phyloP scores from a whole-genome alignment of 1,140 invertebrate species.

The Ceratina australensis region DNA sequence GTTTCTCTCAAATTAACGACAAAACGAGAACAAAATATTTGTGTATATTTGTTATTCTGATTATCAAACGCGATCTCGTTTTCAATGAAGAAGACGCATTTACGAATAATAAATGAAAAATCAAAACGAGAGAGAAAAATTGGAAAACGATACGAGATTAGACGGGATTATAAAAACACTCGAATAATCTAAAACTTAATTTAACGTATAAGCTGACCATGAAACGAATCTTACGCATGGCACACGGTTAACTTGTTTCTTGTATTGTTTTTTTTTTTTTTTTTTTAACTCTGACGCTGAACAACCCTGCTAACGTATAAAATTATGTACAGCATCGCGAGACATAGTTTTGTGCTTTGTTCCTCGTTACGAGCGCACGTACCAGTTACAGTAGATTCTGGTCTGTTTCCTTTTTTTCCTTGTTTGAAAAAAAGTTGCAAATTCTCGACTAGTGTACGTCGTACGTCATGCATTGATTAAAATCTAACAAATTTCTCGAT shows the following conservation, averaged over 20 bases:
- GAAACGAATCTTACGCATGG: conserved; percentile 66
- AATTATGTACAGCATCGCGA: conserved; percentile 67
- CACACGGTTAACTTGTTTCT: conserved; percentile 57
- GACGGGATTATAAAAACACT: conserved; percentile 39
- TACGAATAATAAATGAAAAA: conserved; percentile 17
- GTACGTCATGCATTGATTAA: conserved; percentile 30
- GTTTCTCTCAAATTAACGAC: conserved; percentile 25
- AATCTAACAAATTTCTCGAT: conserved; percentile 47
- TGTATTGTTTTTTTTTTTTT: neutral
- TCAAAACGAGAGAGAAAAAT: conserved; percentile 4
- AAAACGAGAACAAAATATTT: conserved; percentile 14
- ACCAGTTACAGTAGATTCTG: conserved; percentile 1
- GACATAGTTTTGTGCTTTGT: conserved; percentile 51
- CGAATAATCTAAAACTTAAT: conserved; percentile 43
- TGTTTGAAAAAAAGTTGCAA: conserved; percentile 38
- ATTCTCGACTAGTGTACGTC: conserved; percentile 48
- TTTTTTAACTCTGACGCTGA: conserved; percentile 42
- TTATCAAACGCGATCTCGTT: conserved; percentile 26
- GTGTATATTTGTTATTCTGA: neutral
- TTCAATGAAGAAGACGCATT: conserved; percentile 8
- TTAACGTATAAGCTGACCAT: conserved; percentile 33
- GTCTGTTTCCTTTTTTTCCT: neutral
- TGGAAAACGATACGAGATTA: conserved; percentile 20
- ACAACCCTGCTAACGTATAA: conserved; percentile 65
- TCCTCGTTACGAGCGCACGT: conserved; percentile 28